phyloP scores from a whole-genome alignment of 2,888 invertebrate species.

The Thera obeliscata region DNA sequence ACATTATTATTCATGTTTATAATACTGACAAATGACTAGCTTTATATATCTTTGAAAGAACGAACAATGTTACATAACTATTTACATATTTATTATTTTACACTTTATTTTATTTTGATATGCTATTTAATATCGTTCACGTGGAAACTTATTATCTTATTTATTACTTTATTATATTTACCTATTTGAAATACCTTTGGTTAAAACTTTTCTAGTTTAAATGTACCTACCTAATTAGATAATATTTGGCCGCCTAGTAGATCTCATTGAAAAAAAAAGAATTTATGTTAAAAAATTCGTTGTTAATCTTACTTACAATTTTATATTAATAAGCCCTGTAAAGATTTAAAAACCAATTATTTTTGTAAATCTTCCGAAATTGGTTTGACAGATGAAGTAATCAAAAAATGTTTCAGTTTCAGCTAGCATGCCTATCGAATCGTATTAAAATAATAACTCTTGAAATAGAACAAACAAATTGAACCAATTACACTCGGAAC shows the following conservation, averaged over 20 bases:
- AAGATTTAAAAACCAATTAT: no score
- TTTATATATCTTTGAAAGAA: conserved; percentile 5
- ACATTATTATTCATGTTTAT: conserved; percentile 25
- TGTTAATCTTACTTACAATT: conserved; percentile 14
- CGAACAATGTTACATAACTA: conserved; percentile 9
- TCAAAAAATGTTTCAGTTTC: no score
- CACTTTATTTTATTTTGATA: conserved; percentile 54
- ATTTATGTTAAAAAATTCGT: conserved; percentile 12
- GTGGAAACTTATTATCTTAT: conserved; percentile 40
- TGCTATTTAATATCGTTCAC: conserved; percentile 59
- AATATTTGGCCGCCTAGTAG: conserved; percentile 67
- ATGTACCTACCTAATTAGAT: conserved; percentile 13
- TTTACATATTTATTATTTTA: conserved; percentile 15
- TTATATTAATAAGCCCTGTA: neutral
- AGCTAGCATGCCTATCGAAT: no score
- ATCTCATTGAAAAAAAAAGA: conserved; percentile 46
- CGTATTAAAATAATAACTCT: no score
- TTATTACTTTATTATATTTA: conserved; percentile 2
- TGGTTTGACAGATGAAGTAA: no score
- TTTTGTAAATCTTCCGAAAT: no score
- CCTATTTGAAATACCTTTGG: conserved; percentile 37
- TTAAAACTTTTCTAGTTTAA: conserved; percentile 19
- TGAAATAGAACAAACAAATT: no score
- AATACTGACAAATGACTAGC: conserved; percentile 26
- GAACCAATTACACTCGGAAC: neutral